Evolutionary conservation across 2,797 vertebrate species (phyloP), one percentile per base, ranked within the genome.

Genomic region (Galaxias olidus): DNA sequence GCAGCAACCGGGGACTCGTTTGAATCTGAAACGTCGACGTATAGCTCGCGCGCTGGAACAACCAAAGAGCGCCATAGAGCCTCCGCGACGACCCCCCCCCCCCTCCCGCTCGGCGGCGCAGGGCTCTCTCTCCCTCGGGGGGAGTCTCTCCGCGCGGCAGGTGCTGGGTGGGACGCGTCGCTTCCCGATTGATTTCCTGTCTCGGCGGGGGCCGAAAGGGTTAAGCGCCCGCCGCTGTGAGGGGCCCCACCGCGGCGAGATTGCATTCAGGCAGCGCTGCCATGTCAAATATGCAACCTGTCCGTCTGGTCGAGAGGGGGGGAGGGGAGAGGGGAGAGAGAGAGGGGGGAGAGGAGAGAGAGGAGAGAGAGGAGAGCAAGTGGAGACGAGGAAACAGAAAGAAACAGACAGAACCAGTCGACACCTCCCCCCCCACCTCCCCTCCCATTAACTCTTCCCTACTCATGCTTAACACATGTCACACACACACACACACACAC

Each of bases 211-310:
- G 49, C 46, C 67, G 82, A 90, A 87, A 69, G 85, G 84, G 87
- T 90, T 90, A 90, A 90, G 80, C 79, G 65, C 82, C 78, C 72
- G n/a, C 60, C 60, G 45, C 42, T 4, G 10, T 60, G 44, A 43
- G 17, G 57, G 50, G 68, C 72, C 82, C 85, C 78, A 58, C 53
- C 65, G 65, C 48, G 73, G 70, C 41, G 62, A 85, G 84, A 91
- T 90, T 90, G 85, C 82, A 79, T 91, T 86, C 83, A 86, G 83
- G 76, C 70, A 41, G 72, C 75, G 74, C 86, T 86, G 88, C 86
- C 88, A 89, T 79, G 78, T 68, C 66, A 82, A 87, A 87, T 84
- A 83, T 82, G 73, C 61, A 70, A 80, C 77, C 75, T 77, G 87
- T 88, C 80, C 66, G 79, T 89, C 84, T 88, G 74, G 61, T 80